phyloP scores from a whole-genome alignment of 1,140 invertebrate species.

The Tetranychus cinnabarinus region DNA sequence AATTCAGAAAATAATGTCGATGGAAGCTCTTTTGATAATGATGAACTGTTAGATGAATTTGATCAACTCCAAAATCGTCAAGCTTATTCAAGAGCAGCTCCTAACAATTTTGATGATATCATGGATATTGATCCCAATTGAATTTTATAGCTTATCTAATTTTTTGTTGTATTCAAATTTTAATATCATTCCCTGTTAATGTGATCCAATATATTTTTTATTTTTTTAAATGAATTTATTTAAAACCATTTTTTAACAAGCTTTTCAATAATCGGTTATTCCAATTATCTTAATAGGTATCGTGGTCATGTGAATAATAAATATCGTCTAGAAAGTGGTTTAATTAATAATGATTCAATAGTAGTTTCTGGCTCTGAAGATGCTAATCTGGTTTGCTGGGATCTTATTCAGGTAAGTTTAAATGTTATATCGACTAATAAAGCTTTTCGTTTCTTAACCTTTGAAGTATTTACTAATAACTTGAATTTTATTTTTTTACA shows the following conservation, averaged over 20 bases:
- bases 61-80: no score
- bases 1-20: no score
- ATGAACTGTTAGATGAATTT: no score
- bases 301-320: slow-evolving; percentile 49
- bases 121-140: no score
- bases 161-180: background rate
- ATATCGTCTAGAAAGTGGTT: slow-evolving; percentile 58
- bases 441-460: background rate
- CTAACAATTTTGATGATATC: no score
- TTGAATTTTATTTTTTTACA: slow-evolving; percentile 4
- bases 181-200: background rate
- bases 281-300: slow-evolving; percentile 8
- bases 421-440: background rate
- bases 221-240: background rate
- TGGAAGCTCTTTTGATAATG: no score
- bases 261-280: no score
- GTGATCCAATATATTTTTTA: background rate
- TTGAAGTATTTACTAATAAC: background rate
- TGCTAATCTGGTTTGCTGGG: slow-evolving; percentile 64
- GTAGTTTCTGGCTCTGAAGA: slow-evolving; percentile 67
- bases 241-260: background rate
- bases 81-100: no score
- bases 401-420: slow-evolving; percentile 19
- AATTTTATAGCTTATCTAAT: background rate
- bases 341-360: slow-evolving; percentile 52